Percentiles rank a stretch among this genome's conserved stretches.
phyloP scores from a whole-genome alignment of 2,797 vertebrate genomes.

The Saxicola maurus region DNA sequence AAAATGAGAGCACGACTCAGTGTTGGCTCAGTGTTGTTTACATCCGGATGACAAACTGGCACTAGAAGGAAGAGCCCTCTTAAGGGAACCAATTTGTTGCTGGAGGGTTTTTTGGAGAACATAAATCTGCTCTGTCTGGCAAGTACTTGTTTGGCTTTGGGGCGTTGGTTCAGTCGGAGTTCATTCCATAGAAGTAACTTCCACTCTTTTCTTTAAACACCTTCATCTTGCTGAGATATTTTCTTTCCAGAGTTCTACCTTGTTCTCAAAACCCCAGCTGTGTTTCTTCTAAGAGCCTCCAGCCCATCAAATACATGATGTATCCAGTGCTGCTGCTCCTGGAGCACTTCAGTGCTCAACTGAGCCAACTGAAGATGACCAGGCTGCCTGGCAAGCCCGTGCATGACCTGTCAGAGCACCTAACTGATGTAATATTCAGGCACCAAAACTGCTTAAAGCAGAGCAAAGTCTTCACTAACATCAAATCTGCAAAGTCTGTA shows the following conservation, averaged over 20 bases:
- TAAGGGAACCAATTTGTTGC: neutral
- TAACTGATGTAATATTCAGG: neutral
- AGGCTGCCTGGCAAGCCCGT: neutral
- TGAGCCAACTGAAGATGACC: neutral
- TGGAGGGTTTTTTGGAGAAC: neutral
- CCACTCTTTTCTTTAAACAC: neutral
- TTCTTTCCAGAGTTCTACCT: neutral
- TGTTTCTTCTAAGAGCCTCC: neutral
- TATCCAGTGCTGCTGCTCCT: neutral
- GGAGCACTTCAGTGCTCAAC: neutral
- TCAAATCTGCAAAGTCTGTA: neutral
- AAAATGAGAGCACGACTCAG: neutral
- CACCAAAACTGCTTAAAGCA: neutral
- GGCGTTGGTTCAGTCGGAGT: neutral
- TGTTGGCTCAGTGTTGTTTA: neutral
- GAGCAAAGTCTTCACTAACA: neutral
- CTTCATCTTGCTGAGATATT: neutral
- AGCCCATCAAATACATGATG: neutral
- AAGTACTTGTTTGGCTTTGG: neutral
- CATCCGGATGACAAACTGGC: neutral
- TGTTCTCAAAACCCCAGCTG: neutral
- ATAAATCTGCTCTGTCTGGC: neutral
- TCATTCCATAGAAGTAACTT: fast-evolving
- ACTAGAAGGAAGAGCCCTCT: neutral
- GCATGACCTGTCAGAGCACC: neutral